These are phyloP conservation scores for Drosophila demipolita DNA, from an alignment of 2,888 invertebrate genomes.

Conservation along the genomic window DNA sequence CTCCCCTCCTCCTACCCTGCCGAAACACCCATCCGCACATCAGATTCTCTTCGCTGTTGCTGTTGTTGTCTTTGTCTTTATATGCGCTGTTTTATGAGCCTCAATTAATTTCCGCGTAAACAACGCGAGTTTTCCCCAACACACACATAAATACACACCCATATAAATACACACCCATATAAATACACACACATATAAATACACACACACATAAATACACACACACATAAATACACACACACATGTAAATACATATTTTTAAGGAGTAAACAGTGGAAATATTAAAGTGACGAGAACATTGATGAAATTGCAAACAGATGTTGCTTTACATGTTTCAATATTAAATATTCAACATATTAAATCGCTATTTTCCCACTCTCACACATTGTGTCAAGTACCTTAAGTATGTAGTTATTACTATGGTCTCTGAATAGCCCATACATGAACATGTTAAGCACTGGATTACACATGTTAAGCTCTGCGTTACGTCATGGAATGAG, in stretches of 20 bases:
- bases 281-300: constrained; percentile 5
- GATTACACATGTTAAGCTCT: constrained; percentile 8
- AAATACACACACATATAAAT: neutral
- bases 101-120: constrained; percentile 75
- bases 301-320: neutral
- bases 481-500: neutral
- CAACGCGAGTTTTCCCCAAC: constrained; percentile 31
- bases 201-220: neutral
- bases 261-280: constrained; percentile 7
- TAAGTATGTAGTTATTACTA: neutral
- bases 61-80: constrained; percentile 41
- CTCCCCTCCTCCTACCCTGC: neutral
- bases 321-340: neutral
- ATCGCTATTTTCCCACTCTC: neutral
- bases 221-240: neutral
- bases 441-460: neutral
- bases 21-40: neutral
- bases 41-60: neutral
- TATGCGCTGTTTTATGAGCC: constrained; percentile 71
- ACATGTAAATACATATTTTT: neutral
- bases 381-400: neutral
- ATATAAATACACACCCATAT: neutral
- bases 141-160: constrained; percentile 14
- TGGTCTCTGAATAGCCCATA: neutral
- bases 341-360: neutral